phyloP scores from a whole-genome alignment of 92 coral and sea anemone species.

The Zoanthus sociatus region DNA sequence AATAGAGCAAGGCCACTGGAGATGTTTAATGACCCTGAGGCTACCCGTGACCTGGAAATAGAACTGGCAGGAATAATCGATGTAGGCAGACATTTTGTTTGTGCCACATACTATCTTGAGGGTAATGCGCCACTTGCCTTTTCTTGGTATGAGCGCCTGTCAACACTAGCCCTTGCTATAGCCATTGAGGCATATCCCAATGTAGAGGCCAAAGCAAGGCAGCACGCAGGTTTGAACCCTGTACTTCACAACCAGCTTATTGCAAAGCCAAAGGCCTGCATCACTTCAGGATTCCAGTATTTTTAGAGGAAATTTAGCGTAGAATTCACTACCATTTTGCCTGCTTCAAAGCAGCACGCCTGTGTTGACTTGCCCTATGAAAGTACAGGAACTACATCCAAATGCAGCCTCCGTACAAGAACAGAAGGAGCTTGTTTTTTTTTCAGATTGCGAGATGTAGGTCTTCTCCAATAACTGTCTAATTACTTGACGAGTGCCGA shows the following conservation, averaged over 20 bases:
- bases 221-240: constrained; percentile 36
- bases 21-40: constrained; percentile 38
- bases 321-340: constrained; percentile 20
- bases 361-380: constrained; percentile 39
- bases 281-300: constrained; percentile 23
- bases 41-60: constrained; percentile 18
- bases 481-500: constrained; percentile 44
- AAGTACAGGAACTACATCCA: constrained; percentile 47
- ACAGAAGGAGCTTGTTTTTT: constrained; percentile 26
- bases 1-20: constrained; percentile 17
- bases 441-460: constrained; percentile 35
- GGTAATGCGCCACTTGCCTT: constrained; percentile 3
- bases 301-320: constrained; percentile 32
- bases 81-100: constrained; percentile 46
- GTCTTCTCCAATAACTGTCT: constrained; percentile 34
- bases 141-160: constrained; percentile 8
- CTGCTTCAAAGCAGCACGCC: constrained; percentile 43
- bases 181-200: constrained; percentile 46
- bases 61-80: constrained; percentile 45
- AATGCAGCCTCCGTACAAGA: constrained; percentile 48
- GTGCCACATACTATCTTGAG: constrained; percentile 42
- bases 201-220: constrained; percentile 41
- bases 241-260: constrained; percentile 10
- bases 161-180: constrained; percentile 45
- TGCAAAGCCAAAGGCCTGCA: constrained; percentile 41